Evolutionary conservation across 2,113 vertebrate species (phyloP), one percentile per base, ranked within the genome.

Genomic region (Campylorhamphus procurvoides): DNA sequence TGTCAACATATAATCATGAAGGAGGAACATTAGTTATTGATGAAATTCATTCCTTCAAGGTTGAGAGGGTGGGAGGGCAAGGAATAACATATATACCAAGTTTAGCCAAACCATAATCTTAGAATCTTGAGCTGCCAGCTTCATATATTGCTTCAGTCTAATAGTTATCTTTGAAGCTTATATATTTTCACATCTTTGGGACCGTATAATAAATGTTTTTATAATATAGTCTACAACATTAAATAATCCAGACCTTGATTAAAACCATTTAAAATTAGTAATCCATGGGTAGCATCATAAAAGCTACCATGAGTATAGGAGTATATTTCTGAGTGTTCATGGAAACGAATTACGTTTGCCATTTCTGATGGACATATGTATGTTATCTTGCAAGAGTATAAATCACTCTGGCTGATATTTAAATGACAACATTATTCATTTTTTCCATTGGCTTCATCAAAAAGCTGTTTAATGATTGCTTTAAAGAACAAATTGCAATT

Each of bases 401-500:
- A 33, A 46, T 88, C 53, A 31, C 14, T 79, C 49, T 80, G 33
- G 46, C 27, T 93, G 56, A 9, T 80, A 74, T 90, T 94, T 90
- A 90, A 75, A 74, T 62, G 12, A 58, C 25, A 73, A 27, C 20
- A 71, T 89, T 90, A 85, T 83, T 88, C 33, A 80, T 67, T 0
- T 1, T 24, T 83, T 69, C 55, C 50, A 37, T 24, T 77, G 59
- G 53, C 11, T 88, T 96, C 22, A 74, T 74, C 42, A 92, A 84
- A 80, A 91, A 66, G 3, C 5, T 6, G 0, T 72, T 93, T 92
- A 75, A 64, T 69, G 22, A 74, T 86, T 67, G 59, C 88, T 90
- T 94, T 81, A 90, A 88, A 81, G 44, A 84, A 87, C 35, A 93
- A 94, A 89, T 81, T 74, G 25, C 31, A 69, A 88, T 86, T 92